phyloP scores from a whole-genome alignment of 2,888 invertebrate species.

The Plebejus anna region DNA sequence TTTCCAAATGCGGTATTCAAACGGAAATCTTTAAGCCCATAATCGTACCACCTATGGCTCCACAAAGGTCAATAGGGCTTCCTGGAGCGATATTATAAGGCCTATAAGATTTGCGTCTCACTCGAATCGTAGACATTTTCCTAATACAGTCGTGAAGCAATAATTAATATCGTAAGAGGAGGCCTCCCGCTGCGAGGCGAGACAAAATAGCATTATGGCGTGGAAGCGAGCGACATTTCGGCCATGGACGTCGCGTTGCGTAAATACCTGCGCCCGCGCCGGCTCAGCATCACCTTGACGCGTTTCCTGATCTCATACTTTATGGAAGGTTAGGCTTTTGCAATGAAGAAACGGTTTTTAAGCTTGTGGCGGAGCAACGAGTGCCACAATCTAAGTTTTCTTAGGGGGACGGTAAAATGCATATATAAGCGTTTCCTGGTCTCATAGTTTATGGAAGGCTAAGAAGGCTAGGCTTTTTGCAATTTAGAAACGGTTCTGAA shows the following conservation, averaged over 20 bases:
- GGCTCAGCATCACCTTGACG: background rate
- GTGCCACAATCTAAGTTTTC: no score
- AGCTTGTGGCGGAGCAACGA: no score
- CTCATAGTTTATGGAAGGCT: background rate
- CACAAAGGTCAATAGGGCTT: background rate
- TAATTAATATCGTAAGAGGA: background rate
- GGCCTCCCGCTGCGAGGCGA: constrained; percentile 6
- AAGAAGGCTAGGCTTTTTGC: no score
- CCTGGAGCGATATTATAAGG: background rate
- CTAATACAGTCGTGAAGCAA: background rate
- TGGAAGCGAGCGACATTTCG: constrained; percentile 7
- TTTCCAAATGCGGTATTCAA: background rate
- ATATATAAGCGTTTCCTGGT: background rate
- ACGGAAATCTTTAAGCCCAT: background rate
- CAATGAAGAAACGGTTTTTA: no score
- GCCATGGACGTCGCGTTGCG: constrained; percentile 5
- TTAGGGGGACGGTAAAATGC: no score
- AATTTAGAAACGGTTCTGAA: no score
- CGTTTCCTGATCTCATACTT: constrained; percentile 6
- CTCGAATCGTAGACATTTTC: background rate
- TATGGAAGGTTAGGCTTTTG: background rate
- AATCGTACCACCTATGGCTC: background rate
- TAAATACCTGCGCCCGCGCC: background rate
- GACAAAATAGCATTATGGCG: constrained; percentile 10
- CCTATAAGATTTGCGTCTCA: background rate